Evolutionary conservation across 2,797 vertebrate species (phyloP).

Genomic region (Bradypodion pumilum): DNA sequence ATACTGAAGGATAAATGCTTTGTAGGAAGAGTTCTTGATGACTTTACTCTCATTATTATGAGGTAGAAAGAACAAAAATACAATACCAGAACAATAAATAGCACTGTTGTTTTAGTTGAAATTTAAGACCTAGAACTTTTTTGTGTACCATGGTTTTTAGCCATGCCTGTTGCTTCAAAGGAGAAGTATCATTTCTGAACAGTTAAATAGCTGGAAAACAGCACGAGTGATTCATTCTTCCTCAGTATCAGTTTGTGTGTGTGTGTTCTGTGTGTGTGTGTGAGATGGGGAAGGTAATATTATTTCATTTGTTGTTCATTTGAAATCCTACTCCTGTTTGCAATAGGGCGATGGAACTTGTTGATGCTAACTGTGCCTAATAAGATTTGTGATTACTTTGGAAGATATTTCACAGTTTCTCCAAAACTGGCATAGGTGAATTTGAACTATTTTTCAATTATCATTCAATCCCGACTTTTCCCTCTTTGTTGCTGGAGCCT

Average conservation of each 20-base stretch:
- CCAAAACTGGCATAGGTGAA: too few relatives aligned
- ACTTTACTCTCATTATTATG: neutral
- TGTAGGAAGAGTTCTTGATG: neutral
- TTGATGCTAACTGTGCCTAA: too few relatives aligned
- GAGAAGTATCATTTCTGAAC: neutral
- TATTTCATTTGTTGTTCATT: too few relatives aligned
- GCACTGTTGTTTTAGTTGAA: too few relatives aligned
- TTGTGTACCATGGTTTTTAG: neutral
- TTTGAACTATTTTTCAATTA: too few relatives aligned
- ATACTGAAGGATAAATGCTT: neutral
- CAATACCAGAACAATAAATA: neutral
- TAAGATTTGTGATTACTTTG: too few relatives aligned
- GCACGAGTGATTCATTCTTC: neutral
- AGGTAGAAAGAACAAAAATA: neutral
- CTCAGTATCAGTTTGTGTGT: neutral
- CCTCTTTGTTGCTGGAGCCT: too few relatives aligned
- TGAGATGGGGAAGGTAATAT: too few relatives aligned
- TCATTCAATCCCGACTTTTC: too few relatives aligned
- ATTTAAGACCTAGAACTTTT: neutral
- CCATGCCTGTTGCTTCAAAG: neutral
- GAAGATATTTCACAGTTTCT: too few relatives aligned
- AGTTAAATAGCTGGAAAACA: neutral
- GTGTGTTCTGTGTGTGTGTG: neutral
- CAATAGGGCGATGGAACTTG: too few relatives aligned
- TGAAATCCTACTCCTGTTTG: too few relatives aligned